phyloP scores from a whole-genome alignment of 2,797 vertebrate species.

The Brachyrhaphis roseni region DNA sequence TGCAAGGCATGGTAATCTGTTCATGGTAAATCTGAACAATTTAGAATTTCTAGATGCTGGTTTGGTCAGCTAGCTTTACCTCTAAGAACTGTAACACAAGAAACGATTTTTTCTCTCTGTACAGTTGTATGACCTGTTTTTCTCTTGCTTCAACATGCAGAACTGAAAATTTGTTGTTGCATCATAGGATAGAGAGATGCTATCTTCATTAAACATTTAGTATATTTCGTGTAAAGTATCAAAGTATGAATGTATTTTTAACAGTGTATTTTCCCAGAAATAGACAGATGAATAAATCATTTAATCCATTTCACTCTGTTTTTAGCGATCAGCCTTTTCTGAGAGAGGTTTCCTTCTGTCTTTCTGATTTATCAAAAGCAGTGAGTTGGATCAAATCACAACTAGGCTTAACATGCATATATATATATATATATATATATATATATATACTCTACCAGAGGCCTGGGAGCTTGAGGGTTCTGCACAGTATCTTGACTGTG shows the following conservation, averaged over 20 bases:
- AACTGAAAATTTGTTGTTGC: not conserved
- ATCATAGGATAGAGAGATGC: not conserved
- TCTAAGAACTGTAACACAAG: not conserved
- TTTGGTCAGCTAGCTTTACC: not conserved
- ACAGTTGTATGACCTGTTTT: not conserved
- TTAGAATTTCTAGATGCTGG: not conserved
- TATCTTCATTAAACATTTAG: not conserved
- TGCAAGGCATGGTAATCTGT: not conserved
- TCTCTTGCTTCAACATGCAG: not conserved
- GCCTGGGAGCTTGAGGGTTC: too few species aligned
- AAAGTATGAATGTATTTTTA: not conserved
- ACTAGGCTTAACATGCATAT: too few species aligned
- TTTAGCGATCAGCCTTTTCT: not conserved
- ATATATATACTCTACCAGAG: too few species aligned
- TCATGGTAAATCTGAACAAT: not conserved
- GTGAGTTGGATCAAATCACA: too few species aligned
- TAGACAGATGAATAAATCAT: not conserved
- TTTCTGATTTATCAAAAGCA: not conserved
- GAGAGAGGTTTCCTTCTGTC: not conserved
- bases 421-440: too few species aligned
- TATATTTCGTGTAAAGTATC: not conserved
- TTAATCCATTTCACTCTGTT: not conserved
- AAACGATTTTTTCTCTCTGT: not conserved
- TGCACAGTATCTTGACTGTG: too few species aligned
- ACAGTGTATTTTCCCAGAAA: not conserved